Evolutionary conservation across 2,888 invertebrate genomes (phyloP).

Genomic region (Parnassius smintheus): DNA sequence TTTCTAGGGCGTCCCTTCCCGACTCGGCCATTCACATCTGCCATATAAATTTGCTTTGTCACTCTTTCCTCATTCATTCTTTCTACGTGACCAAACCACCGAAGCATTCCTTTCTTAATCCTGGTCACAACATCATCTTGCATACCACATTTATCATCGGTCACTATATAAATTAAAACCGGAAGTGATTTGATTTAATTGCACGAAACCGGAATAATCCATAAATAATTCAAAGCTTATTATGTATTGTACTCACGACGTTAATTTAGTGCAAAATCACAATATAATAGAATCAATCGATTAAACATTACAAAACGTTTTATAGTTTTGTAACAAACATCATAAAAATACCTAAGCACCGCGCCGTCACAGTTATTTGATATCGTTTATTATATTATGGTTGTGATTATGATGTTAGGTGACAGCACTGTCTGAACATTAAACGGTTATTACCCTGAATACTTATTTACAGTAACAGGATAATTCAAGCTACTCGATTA

Average conservation of each 20-base stretch:
- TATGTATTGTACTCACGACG: neutral
- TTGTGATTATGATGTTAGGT: constrained; percentile 2
- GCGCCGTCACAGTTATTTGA: neutral
- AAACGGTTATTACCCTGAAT: constrained; percentile 3
- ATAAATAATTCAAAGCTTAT: constrained; percentile 4
- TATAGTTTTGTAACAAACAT: constrained; percentile 3
- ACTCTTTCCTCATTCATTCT: too few species aligned
- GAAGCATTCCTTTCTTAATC: too few species aligned
- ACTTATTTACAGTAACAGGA: constrained; percentile 3
- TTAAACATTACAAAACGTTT: neutral
- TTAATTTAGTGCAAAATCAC: neutral
- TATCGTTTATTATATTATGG: neutral
- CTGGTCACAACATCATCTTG: too few species aligned
- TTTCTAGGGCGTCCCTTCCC: too few species aligned
- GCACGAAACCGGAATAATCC: neutral
- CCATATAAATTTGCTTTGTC: too few species aligned
- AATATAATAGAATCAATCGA: constrained; percentile 3
- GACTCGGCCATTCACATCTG: too few species aligned
- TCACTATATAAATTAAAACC: neutral
- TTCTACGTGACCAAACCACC: too few species aligned
- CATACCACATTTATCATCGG: too few species aligned
- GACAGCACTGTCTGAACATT: constrained; percentile 2
- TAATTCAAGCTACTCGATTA: too few species aligned
- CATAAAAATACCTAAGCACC: constrained; percentile 4
- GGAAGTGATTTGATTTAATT: neutral